Evolutionary conservation across 2,888 invertebrate genomes (phyloP).

Genomic region (Heliconius hortense): DNA sequence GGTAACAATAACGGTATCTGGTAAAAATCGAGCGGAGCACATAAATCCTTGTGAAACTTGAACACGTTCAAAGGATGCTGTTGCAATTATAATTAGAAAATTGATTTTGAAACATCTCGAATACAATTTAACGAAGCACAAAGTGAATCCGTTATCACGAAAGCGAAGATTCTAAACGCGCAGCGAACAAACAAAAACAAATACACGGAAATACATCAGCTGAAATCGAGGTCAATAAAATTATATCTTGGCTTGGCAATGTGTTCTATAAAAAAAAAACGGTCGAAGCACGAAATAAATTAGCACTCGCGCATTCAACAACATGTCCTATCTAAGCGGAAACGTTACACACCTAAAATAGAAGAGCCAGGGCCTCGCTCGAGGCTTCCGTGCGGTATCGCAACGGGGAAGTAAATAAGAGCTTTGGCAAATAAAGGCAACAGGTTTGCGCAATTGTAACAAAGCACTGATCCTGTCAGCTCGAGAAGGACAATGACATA

Average conservation of each 20-base stretch:
- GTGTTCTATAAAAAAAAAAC: constrained; percentile 46
- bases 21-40: constrained; percentile 71
- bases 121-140: not conserved
- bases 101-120: not conserved
- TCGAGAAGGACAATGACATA: constrained; percentile 74
- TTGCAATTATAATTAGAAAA: constrained; percentile 17
- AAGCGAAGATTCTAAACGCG: not conserved
- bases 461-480: constrained; percentile 46
- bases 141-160: constrained; percentile 7
- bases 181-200: constrained; percentile 36
- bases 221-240: constrained; percentile 58
- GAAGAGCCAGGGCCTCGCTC: constrained; percentile 67
- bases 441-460: constrained; percentile 55
- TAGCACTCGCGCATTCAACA: constrained; percentile 43
- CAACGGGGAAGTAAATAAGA: constrained; percentile 57
- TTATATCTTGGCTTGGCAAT: constrained; percentile 48
- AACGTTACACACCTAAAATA: constrained; percentile 73
- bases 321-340: constrained; percentile 57
- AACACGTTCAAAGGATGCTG: constrained; percentile 30
- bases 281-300: constrained; percentile 39
- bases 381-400: constrained; percentile 65
- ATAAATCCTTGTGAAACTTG: constrained; percentile 60
- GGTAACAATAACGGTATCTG: constrained; percentile 76
- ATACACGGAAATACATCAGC: constrained; percentile 55
- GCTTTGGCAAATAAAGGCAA: constrained; percentile 42